Conservation (phyloP, 1,140 invertebrate species). For the Bombus picipes region DNA sequence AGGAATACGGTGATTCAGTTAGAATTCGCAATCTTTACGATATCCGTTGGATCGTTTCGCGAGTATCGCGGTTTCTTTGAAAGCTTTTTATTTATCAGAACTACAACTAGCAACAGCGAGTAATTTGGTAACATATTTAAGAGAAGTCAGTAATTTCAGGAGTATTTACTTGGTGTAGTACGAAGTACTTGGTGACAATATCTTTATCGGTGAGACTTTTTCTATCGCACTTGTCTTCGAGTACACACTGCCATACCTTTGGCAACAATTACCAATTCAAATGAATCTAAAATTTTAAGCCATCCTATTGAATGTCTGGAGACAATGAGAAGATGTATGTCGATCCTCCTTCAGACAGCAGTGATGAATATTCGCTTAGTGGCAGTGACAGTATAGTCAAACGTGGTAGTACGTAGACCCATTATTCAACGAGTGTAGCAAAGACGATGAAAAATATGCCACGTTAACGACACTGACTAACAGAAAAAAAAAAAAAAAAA, state of each 20-base stretch:
- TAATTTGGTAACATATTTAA: no score
- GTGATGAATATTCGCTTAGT: slow-evolving; percentile 1
- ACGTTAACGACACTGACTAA: not conserved
- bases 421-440: not conserved
- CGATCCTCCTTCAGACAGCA: not conserved
- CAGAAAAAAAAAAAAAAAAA: not conserved
- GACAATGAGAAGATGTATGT: slow-evolving; percentile 9
- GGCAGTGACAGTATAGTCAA: not conserved
- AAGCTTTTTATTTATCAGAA: no score
- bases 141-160: no score
- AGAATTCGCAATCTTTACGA: no score
- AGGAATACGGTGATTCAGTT: not conserved
- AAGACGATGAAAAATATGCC: no score
- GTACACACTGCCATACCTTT: not conserved
- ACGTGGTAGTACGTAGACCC: not conserved
- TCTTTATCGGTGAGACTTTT: not conserved
- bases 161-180: no score
- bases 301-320: not conserved
- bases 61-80: no score
- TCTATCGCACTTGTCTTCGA: not conserved
- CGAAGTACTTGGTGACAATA: not conserved
- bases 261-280: not conserved
- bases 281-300: slow-evolving; percentile 9
- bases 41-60: no score
- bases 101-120: no score